phyloP scores from a whole-genome alignment of 2,113 vertebrate species.

The Gallinago paraguaiae region DNA sequence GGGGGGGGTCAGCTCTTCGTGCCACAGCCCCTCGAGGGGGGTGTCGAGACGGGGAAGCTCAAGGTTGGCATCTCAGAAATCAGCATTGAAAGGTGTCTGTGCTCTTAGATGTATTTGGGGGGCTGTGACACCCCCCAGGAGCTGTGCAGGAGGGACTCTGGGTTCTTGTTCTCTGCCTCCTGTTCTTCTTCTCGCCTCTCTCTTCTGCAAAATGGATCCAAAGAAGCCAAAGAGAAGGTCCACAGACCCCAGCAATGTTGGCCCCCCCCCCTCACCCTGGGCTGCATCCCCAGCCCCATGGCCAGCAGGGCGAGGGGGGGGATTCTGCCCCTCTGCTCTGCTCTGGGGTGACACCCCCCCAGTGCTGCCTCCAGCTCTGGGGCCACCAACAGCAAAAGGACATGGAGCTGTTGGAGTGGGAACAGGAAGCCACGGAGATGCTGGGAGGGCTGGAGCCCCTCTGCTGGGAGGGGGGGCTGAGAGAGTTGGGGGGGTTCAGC shows the following conservation, averaged over 20 bases:
- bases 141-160: background rate
- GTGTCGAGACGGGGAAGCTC: background rate
- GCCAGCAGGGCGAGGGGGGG: too few species aligned
- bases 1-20: background rate
- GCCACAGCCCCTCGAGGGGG: background rate
- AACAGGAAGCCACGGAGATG: too few species aligned
- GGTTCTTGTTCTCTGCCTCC: fast-evolving
- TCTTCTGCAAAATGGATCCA: background rate
- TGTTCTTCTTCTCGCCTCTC: background rate
- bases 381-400: too few species aligned
- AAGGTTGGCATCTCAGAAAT: background rate
- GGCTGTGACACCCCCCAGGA: background rate
- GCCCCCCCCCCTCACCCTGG: too few species aligned
- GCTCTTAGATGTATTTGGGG: fast-evolving
- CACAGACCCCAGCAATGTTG: too few species aligned
- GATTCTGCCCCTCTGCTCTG: background rate
- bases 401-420: too few species aligned
- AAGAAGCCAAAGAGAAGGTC: background rate
- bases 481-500: too few species aligned
- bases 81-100: background rate
- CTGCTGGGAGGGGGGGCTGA: too few species aligned
- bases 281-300: background rate
- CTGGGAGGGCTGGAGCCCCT: too few species aligned
- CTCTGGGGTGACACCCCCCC: too few species aligned
- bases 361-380: too few species aligned